Conservation (phyloP, 2,888 invertebrate species). For the Drosophila monieri region DNA sequence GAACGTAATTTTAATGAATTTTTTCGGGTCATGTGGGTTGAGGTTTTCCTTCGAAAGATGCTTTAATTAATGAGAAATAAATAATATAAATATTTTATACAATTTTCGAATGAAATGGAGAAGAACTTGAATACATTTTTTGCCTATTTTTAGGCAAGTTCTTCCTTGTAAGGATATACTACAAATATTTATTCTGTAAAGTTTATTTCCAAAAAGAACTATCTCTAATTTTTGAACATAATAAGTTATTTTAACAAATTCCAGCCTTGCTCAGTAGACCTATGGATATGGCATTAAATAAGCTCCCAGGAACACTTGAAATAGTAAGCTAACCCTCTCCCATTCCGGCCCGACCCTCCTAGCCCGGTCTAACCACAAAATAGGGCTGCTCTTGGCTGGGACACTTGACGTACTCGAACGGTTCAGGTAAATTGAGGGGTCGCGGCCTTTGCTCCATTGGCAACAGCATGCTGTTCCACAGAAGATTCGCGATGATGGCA, state of each 20-base stretch:
- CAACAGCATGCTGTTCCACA: slow-evolving; percentile 86
- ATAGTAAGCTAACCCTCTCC: slow-evolving; percentile 8
- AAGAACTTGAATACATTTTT: no score
- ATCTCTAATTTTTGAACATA: background rate
- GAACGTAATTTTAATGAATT: slow-evolving; percentile 73
- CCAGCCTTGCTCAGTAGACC: background rate
- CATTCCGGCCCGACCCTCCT: slow-evolving; percentile 13
- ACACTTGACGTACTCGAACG: slow-evolving; percentile 71
- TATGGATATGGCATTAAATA: background rate
- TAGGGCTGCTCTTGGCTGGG: slow-evolving; percentile 80
- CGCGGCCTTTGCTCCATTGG: slow-evolving; percentile 83
- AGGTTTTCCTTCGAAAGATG: slow-evolving; percentile 66
- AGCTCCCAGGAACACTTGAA: background rate
- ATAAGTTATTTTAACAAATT: background rate
- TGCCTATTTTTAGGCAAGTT: no score
- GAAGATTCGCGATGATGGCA: slow-evolving; percentile 84
- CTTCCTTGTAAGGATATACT: no score
- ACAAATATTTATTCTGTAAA: background rate
- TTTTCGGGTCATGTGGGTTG: slow-evolving; percentile 36
- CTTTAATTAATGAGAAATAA: slow-evolving; percentile 77
- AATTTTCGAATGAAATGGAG: slow-evolving; percentile 69
- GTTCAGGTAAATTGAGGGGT: slow-evolving; percentile 26
- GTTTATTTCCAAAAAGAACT: background rate
- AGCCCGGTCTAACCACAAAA: slow-evolving; percentile 72
- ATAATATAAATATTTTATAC: slow-evolving; percentile 64